phyloP scores from a whole-genome alignment of 2,113 vertebrate species.

The Lanius collurio region DNA sequence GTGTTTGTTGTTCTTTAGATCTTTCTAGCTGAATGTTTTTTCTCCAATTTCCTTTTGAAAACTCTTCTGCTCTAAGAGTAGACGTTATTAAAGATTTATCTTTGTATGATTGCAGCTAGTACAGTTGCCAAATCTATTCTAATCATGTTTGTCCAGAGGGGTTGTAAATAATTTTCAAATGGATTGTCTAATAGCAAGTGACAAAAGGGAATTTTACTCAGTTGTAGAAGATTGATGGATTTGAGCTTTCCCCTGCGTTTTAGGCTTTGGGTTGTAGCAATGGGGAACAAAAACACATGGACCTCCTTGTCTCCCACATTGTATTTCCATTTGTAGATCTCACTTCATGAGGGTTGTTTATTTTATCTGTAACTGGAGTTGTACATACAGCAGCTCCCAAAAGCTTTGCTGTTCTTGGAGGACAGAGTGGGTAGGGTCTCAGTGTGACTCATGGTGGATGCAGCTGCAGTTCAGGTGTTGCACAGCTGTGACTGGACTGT shows the following conservation, averaged over 20 bases:
- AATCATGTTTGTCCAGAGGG: background rate
- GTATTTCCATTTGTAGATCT: background rate
- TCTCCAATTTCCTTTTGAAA: background rate
- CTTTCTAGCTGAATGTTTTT: background rate
- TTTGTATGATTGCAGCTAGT: background rate
- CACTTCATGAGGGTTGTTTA: background rate
- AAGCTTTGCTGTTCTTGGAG: background rate
- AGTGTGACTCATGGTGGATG: background rate
- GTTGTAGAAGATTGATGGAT: background rate
- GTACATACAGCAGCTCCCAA: background rate
- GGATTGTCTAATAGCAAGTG: background rate
- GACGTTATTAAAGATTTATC: slow-evolving; percentile 4
- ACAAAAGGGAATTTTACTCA: background rate
- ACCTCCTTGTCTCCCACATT: background rate
- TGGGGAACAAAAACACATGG: background rate
- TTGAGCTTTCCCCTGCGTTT: background rate
- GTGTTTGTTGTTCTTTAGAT: background rate
- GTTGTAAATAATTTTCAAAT: slow-evolving; percentile 38
- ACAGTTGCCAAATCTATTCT: background rate
- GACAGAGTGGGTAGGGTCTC: background rate
- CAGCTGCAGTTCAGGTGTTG: background rate
- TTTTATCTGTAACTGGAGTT: background rate
- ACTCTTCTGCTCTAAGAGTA: background rate
- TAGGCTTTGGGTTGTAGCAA: background rate
- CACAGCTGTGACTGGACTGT: background rate